Evolutionary conservation across 2,113 vertebrate genomes (phyloP), one percentile per base, ranked within the genome.

Genomic region (Aix galericulata): DNA sequence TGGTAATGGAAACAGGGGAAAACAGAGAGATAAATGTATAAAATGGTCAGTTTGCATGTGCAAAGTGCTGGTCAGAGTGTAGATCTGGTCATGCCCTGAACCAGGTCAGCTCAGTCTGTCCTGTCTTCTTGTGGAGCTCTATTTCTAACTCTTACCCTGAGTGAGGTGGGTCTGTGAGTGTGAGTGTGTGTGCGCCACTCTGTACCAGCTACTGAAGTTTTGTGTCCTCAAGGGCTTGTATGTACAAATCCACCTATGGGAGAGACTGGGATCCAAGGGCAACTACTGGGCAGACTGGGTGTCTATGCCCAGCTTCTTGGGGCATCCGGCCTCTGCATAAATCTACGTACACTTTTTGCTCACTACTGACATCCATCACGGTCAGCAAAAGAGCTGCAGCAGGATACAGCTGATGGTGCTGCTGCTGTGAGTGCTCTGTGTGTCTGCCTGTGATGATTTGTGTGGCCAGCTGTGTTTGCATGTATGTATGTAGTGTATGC

Each of bases 321-420:
- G 15, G 16, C 23, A 62, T 38, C 34, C 60, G 38, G 36, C 16
- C 34, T 38, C n/a, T 38, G 14, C 34, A 15, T 29, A 36, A 29
- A 3, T 52, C 4, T 4, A 17, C 0, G 1, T 6, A 8, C 2
- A 8, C 18, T 17, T 46, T 18, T 40, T 72, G 5, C 2, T 3
- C 16, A 36, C 6, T 13, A 21, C 5, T 36, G 8, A 63, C 36
- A 4, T 87, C 4, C 5, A 36, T 9, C 2, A 14, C 58, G 4
- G 25, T 67, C 36, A 63, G 13, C 11, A 58, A 76, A 22, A 63
- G 5, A n/a, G 9, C 48, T 40, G 23, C 21, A 42, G 16, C 4
- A 58, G 7, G 5, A 52, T 52, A 13, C 72, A 26, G 12, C 38
- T 17, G 15, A 13, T 16, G 6, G 3, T 64, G 34, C 17, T 55